Conservation (phyloP, 2,113 vertebrate species). For the Passerina amoena region DNA sequence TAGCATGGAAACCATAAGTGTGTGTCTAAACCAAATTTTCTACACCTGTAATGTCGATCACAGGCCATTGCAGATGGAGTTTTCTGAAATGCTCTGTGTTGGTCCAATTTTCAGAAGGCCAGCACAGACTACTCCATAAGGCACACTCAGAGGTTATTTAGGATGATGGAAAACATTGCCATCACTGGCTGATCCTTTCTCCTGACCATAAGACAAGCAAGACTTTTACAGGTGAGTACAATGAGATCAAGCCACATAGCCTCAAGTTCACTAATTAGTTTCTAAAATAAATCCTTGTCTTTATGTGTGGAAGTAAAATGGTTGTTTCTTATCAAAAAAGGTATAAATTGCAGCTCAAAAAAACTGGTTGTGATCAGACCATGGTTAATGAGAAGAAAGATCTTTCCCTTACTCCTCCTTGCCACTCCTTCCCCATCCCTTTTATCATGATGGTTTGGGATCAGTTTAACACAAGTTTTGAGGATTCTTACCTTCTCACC, state of each 20-base stretch:
- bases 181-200: not conserved
- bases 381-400: not conserved
- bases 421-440: not conserved
- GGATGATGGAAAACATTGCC: not conserved
- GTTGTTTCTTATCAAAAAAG: not conserved
- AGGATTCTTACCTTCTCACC: not conserved
- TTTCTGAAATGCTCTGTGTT: not conserved
- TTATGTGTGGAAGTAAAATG: not conserved
- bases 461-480: not conserved
- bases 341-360: not conserved
- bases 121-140: not conserved
- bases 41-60: not conserved
- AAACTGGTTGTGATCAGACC: no score
- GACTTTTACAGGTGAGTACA: not conserved
- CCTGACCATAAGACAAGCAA: not conserved
- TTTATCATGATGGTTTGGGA: not conserved
- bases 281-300: not conserved
- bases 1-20: not conserved
- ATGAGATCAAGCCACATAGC: not conserved
- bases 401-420: not conserved
- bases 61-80: not conserved
- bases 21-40: not conserved
- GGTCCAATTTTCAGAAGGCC: not conserved
- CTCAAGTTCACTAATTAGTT: not conserved
- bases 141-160: not conserved